Conservation (phyloP, 2,113 vertebrate genomes). For the Brachyistius frenatus region DNA sequence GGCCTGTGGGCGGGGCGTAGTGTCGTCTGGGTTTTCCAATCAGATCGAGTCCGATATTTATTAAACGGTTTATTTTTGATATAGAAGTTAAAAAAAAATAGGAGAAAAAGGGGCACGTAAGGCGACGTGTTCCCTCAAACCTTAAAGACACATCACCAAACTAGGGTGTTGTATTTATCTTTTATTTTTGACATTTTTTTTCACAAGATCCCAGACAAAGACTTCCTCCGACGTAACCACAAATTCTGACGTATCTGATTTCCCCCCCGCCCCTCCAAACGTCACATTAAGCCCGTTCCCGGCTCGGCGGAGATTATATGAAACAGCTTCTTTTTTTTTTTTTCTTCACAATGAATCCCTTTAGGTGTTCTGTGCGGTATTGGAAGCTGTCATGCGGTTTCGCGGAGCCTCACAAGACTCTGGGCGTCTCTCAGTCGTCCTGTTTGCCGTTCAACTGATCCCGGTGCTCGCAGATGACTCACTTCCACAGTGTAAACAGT, state of each 20-base stretch:
- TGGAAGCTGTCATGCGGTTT: conserved; percentile 51
- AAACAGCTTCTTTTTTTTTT: conserved; percentile 23
- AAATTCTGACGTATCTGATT: conserved; percentile 21
- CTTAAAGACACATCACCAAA: neutral
- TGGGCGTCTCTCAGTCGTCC: conserved; percentile 66
- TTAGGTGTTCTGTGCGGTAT: conserved; percentile 58
- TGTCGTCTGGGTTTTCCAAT: neutral
- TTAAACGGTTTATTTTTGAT: neutral
- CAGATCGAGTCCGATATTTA: too few relatives aligned
- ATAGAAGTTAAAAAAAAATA: neutral
- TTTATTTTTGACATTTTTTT: neutral
- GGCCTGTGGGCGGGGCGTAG: too few relatives aligned
- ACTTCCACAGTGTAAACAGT: conserved; percentile 78
- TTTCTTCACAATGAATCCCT: conserved; percentile 32
- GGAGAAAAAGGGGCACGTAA: neutral
- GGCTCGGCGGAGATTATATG: conserved; percentile 21
- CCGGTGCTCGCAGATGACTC: conserved; percentile 70
- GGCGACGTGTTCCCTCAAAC: neutral
- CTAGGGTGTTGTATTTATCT: neutral
- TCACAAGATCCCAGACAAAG: conserved; percentile 3
- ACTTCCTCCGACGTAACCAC: conserved; percentile 22
- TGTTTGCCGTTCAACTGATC: conserved; percentile 61
- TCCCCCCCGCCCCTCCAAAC: conserved; percentile 13
- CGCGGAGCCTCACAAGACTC: conserved; percentile 54
- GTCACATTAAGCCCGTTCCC: conserved; percentile 26